These are phyloP conservation scores for Oscheius sp. DNA, from an alignment of 1,140 invertebrate genomes.

Conservation along the genomic window DNA sequence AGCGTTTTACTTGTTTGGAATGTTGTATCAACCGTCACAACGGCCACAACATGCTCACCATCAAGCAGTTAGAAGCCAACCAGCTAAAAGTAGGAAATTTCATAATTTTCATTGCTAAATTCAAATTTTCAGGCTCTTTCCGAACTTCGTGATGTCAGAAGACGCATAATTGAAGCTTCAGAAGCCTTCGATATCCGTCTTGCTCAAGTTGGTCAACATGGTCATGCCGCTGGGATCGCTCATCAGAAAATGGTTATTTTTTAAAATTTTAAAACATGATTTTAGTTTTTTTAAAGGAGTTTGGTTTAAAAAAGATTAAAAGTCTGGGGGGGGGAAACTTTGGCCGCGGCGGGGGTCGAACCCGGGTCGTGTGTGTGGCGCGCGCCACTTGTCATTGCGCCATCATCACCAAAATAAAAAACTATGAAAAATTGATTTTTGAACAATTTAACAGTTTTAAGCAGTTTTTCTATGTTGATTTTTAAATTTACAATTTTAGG, in stretches of 20 bases:
- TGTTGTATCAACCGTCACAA: conserved; percentile 53
- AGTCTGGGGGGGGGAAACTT: too few species aligned
- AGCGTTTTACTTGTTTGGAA: conserved; percentile 45
- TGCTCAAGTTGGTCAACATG: conserved; percentile 2
- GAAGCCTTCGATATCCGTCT: conserved; percentile 21
- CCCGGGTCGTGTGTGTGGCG: too few species aligned
- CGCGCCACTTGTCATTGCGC: too few species aligned
- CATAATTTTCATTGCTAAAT: not conserved
- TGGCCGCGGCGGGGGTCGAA: too few species aligned
- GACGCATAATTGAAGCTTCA: conserved; percentile 9
- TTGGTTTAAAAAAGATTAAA: too few species aligned
- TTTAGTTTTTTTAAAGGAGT: too few species aligned
- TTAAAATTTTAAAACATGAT: not conserved
- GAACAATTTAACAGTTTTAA: too few species aligned
- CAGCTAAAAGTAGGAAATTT: conserved; percentile 32
- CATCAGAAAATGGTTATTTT: conserved; percentile 20
- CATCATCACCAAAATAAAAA: too few species aligned
- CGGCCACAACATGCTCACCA: conserved; percentile 40
- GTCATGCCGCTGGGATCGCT: not conserved
- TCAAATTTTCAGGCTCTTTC: conserved; percentile 16
- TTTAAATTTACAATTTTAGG: too few species aligned
- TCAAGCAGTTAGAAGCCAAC: conserved; percentile 36
- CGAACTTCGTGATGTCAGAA: conserved; percentile 26
- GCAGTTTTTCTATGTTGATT: too few species aligned
- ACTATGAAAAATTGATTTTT: too few species aligned